Evolutionary conservation across 2,797 vertebrate species (phyloP), one percentile per base, ranked within the genome.

Genomic region (Lophius americanus): DNA sequence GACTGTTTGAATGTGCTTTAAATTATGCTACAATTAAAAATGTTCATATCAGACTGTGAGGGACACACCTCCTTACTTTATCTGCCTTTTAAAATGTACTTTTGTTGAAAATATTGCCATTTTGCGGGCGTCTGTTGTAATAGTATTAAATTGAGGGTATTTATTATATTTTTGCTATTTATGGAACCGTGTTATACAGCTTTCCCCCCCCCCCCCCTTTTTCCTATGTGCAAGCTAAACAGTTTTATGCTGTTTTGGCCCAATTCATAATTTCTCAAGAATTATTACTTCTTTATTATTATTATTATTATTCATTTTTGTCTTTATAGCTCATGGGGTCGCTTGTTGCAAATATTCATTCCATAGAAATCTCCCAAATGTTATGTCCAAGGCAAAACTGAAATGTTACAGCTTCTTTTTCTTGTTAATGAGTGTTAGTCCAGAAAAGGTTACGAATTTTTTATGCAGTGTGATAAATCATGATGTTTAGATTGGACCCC

Each of bases 401-500:
- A 37, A 42, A 33, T 33, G 0, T 36, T 41, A 9, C 10, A 35
- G 2, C 44, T 1, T 1, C 11, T 53, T 47, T 39, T 6, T 39
- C 4, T 39, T 47, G 43, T 10, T 6, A 7, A 3, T 47, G 2
- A 3, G 9, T 36, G 37, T 5, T 4, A 39, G 5, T n/a, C n/a
- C 3, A 44, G 6, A 39, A 59, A 52, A 44, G 43, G 13, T 49
- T 8, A 9, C 56, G 23, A 23, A 23, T 33, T 13, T 13, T 68
- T 70, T 57, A 64, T 77, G 13, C 38, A 64, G 48, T 8, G 55
- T 37, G 64, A 64, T 60, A 57, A 69, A n/a, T 50, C 69, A 9
- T 57, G 50, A 51, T 35, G 6, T 65, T 23, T 64, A 11, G 58
- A 61, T 54, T 66, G 51, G n/a, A 77, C 54, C 56, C 52, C 47